Base-by-base conservation (phyloP, 35 echinoderm and acorn worm genomes). In the Strongylocentrotus purpuratus region DNA sequence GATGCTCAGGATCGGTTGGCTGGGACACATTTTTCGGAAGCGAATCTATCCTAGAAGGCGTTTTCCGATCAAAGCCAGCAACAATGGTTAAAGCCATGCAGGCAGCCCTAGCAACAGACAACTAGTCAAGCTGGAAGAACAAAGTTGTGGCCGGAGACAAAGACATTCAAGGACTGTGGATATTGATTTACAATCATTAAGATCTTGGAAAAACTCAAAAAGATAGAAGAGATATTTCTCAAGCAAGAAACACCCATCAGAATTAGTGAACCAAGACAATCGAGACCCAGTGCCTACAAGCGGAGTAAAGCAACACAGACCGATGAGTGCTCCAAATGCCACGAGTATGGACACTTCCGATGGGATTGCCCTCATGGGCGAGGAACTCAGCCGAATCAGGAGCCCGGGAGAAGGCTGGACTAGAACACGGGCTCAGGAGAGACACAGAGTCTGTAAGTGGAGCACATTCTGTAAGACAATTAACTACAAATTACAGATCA, bases 51-150 rank as follows among this genome's bases (percentile, higher is more conserved):
- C 9, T 55, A 46, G 88, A 92, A 47, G 90, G 48, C 1, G 46
- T 95, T 32, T 93, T 92, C 45, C 90, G 95, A 1, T 33, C 95
- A 9, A 90, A 92, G 5, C 90, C 89, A 11, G 17, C 32, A 0
- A 85, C 95, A 0, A n/a, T 95, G 61, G 90, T 93, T 13, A 89
- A 95, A 12, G 90, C 95, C n/a, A 46, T 95, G 2, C 32, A 92
- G 45, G 95, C 90, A 17, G 95, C 95, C 7, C 59, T 93, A 31
- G 89, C 22, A 9, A 86, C 58, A 4, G 95, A 95, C 85, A 33
- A 13, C 4, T 95, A 93, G 9, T 33, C 2, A 33, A 91, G 55
- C 45, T 61, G 45, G 95, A 95, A 71, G 88, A 33, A 45, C 52
- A 95, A 4, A 14, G 95, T 4, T 31, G 25, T 61, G 89, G 95